Evolutionary conservation across 2,797 vertebrate species (phyloP), one percentile per base, ranked within the genome.

Genomic region (Salmo trutta): DNA sequence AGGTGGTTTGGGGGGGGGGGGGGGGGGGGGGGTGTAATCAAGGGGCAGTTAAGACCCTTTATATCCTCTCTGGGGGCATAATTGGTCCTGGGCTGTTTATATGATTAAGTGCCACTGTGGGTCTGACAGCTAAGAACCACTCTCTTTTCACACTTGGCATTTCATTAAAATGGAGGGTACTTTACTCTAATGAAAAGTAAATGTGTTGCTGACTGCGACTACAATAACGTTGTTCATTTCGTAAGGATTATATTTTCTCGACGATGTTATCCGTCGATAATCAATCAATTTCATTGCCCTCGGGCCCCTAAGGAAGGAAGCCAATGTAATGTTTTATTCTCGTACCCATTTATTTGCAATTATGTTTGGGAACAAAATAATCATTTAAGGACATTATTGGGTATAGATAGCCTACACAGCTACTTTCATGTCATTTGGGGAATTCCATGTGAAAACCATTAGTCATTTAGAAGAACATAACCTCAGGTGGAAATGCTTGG

Each of bases 161-260:
- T 92, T 91, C 85, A 91, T 91, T 90, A 88, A 77, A 87, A 81
- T 71, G 77, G 71, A 88, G 82, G 77, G 82, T 77, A 78, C 85
- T 85, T 79, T 83, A 76, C 79, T 85, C 84, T 83, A 89, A 93
- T 92, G 86, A 77, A 93, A 92, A 90, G 84, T 89, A 90, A 92
- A 92, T 85, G 88, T 91, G 89, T 90, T 91, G 85, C 76, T 29
- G 51, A 29, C 27, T 16, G 27, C 66, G 19, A 36, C 84, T 88
- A 90, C 80, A 88, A 89, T 87, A 82, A 88, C 75, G 74, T 84
- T 53, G 78, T 91, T 92, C 83, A 91, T 92, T 89, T 88, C 80
- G 59, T 80, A 86, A 74, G 82, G 79, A 90, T 91, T 82, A 86
- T 87, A 83, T 90, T 88, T 86, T 80, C 59, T 54, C 86, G 80